Conservation (phyloP, 2,113 vertebrate species). For the human (Homo sapiens) region GRCh38 chr3:25959001-25959500, state of each 20-base stretch:
- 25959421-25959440: background rate
- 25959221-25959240: background rate
- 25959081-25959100: background rate
- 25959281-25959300: background rate
- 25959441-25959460: background rate
- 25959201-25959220: background rate
- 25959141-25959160: background rate
- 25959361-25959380: background rate
- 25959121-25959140: background rate
- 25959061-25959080: background rate
- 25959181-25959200: background rate
- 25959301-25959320: background rate
- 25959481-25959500: background rate
- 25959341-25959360: background rate
- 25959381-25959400: background rate
- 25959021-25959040: background rate
- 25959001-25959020: background rate
- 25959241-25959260: background rate
- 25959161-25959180: conserved; percentile 31
- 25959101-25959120: background rate
- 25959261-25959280: background rate
- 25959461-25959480: background rate
- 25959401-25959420: background rate
- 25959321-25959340: background rate
- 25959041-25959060: background rate